Evolutionary conservation across 92 coral and sea anemone species (phyloP), one percentile per base, ranked within the genome.

Genomic region (Virgularia gustaviana): DNA sequence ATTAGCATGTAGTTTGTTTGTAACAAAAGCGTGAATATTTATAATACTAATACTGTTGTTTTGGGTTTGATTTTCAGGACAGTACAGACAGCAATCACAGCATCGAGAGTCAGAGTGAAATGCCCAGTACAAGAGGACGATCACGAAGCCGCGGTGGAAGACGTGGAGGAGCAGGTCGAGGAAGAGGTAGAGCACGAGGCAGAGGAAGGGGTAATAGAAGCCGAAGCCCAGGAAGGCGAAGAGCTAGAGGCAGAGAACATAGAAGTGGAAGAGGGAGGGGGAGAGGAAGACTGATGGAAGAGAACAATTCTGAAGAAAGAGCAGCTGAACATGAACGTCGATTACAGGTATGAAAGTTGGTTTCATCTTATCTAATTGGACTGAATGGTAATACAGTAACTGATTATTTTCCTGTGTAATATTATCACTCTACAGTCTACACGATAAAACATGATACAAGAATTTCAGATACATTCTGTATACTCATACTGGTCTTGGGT

Each of bases 261-360:
- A 37, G 34, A 12, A 30, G 49, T 12, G 42, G 45, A 28, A 54
- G 78, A 55, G 78, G 66, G 12, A 24, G 78, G 10, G 78, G 78
- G 6, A 43, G 78, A 55, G 78, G 68, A 2, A 30, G 78, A 60
- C 56, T 72, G 66, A 67, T 72, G 28, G 31, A 20, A 16, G 78
- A 72, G 36, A 67, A 55, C 10, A 54, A 72, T 55, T 37, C 78
- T 19, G 65, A 36, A 34, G 49, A 72, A 72, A 53, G 78, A 53
- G 35, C 22, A 30, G 44, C 34, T 54, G 2, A 36, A 20, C 65
- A 54, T 51, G 64, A 72, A 36, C 78, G 27, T 34, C 78, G 56
- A 52, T 36, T 72, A 25, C 78, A 72, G 78, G 78, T 56, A 72
- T 60, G 35, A 11, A 47, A 4, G 55, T 47, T 5, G 6, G 3